phyloP scores from a whole-genome alignment of 2,888 invertebrate genomes.

The Biston stratarius region DNA sequence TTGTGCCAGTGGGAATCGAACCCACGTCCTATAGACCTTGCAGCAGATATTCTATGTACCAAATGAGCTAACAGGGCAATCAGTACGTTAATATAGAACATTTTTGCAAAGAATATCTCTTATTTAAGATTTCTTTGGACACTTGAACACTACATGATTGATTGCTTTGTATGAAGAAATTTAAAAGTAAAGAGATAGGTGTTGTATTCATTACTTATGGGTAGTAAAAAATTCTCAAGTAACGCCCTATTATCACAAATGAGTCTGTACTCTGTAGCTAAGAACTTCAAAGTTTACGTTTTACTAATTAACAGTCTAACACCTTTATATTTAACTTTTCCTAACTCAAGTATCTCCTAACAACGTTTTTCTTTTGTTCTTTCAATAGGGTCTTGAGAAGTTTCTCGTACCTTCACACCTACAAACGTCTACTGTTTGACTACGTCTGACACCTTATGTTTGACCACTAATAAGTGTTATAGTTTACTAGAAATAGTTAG shows the following conservation, averaged over 20 bases:
- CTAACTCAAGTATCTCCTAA: conserved; percentile 24
- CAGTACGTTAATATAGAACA: too few relatives aligned
- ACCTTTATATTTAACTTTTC: conserved; percentile 25
- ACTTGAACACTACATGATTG: too few relatives aligned
- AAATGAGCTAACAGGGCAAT: too few relatives aligned
- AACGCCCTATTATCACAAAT: conserved; percentile 4
- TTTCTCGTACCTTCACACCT: conserved; percentile 40
- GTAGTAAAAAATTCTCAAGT: neutral
- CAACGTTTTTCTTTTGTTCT: conserved; percentile 34
- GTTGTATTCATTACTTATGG: neutral
- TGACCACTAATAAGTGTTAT: conserved; percentile 42
- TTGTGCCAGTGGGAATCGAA: too few relatives aligned
- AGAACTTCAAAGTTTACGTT: conserved; percentile 13
- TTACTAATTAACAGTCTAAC: conserved; percentile 29
- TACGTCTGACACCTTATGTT: conserved; percentile 42
- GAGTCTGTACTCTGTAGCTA: neutral
- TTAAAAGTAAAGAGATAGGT: too few relatives aligned
- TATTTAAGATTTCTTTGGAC: too few relatives aligned
- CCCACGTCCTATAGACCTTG: too few relatives aligned
- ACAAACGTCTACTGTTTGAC: conserved; percentile 40
- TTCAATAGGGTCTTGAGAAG: conserved; percentile 24
- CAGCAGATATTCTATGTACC: too few relatives aligned
- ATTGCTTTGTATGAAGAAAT: too few relatives aligned
- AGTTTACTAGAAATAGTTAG: conserved; percentile 24
- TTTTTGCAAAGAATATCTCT: too few relatives aligned